Evolutionary conservation across 1,140 invertebrate genomes (phyloP).

Genomic region (Drosophila cardini): DNA sequence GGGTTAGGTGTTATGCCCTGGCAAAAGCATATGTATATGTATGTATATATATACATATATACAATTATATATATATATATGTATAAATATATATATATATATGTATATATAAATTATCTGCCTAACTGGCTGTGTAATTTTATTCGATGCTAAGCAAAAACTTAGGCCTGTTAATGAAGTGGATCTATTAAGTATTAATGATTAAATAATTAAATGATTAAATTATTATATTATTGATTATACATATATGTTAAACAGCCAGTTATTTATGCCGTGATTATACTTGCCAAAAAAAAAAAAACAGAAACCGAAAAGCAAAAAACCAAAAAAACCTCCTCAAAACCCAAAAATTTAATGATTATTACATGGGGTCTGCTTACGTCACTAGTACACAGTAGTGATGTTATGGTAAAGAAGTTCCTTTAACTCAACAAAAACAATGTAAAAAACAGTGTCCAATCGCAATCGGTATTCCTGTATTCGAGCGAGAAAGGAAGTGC

Average conservation of each 20-base stretch:
- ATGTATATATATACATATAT: conserved; percentile 9
- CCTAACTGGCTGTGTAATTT: conserved; percentile 55
- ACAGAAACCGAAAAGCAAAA: neutral
- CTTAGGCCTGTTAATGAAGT: conserved; percentile 46
- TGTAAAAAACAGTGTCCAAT: conserved; percentile 14
- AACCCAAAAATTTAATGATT: conserved; percentile 5
- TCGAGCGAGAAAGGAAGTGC: neutral
- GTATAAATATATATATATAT: conserved; percentile 16
- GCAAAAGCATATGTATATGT: conserved; percentile 32
- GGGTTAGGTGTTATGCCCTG: conserved; percentile 38
- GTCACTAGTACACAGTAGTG: too few species aligned
- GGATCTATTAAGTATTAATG: conserved; percentile 23
- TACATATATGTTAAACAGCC: conserved; percentile 28
- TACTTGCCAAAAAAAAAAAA: conserved; percentile 37
- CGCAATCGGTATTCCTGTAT: conserved; percentile 13
- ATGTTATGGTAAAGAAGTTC: conserved; percentile 28
- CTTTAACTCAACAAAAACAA: conserved; percentile 12
- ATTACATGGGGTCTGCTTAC: conserved; percentile 14
- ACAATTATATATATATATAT: conserved; percentile 11
- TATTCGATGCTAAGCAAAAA: conserved; percentile 46
- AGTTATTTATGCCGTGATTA: conserved; percentile 51
- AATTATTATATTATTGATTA: conserved; percentile 13
- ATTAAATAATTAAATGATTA: neutral
- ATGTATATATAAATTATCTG: conserved; percentile 43
- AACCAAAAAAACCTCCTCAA: neutral